phyloP scores from a whole-genome alignment of 2,888 invertebrate species.

The Notodonta dromedarius region DNA sequence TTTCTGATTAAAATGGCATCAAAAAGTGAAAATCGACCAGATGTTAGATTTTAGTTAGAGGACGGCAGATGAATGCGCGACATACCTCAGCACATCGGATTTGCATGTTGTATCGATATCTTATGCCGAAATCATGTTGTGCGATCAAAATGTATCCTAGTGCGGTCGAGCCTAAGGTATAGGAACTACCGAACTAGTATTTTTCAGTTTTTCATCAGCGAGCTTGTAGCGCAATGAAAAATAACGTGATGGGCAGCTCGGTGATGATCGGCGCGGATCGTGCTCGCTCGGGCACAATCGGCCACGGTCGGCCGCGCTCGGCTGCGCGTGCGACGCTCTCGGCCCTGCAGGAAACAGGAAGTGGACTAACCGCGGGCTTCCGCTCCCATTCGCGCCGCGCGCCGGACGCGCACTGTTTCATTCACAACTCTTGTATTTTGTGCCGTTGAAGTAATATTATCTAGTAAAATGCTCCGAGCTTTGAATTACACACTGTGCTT shows the following conservation, averaged over 20 bases:
- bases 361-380: constrained; percentile 84
- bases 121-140: too few species aligned
- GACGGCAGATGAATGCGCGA: too few species aligned
- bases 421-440: constrained; percentile 71
- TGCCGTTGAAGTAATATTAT: constrained; percentile 67
- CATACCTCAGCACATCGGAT: too few species aligned
- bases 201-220: constrained; percentile 33
- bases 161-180: too few species aligned
- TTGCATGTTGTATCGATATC: too few species aligned
- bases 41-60: too few species aligned
- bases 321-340: constrained; percentile 71
- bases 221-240: constrained; percentile 30
- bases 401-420: constrained; percentile 75
- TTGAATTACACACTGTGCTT: constrained; percentile 45
- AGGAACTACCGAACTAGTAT: not conserved
- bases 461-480: constrained; percentile 43
- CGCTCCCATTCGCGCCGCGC: constrained; percentile 80
- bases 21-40: too few species aligned
- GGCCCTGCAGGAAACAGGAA: constrained; percentile 84
- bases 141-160: too few species aligned
- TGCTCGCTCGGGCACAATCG: constrained; percentile 40
- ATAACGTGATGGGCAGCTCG: constrained; percentile 9
- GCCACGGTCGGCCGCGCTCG: constrained; percentile 63
- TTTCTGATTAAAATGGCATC: too few species aligned
- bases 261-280: constrained; percentile 29